A percentile compares a stretch with the other conserved stretches of the same genome.
Evolutionary conservation across 2,113 vertebrate genomes (phyloP).

Genomic region (Lepus europaeus): DNA sequence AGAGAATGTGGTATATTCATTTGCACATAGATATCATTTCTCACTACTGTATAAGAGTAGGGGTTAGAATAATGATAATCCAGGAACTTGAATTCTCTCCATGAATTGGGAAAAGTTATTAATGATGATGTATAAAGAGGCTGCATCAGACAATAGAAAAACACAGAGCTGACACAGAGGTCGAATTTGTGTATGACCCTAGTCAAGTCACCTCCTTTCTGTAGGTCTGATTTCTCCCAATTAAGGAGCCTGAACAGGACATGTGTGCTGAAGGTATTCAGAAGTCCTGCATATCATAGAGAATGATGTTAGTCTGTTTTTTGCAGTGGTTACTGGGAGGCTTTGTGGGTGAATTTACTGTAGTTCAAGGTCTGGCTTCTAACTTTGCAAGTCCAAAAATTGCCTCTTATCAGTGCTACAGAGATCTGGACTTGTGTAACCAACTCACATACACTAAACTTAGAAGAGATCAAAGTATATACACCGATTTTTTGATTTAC

Average conservation of each 20-base stretch:
- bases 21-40: neutral
- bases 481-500: constrained; percentile 5
- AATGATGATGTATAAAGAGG: too few species aligned
- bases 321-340: neutral
- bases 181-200: neutral
- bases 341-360: neutral
- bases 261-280: neutral
- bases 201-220: neutral
- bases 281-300: neutral
- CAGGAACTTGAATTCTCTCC: neutral
- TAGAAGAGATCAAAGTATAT: neutral
- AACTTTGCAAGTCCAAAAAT: neutral
- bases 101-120: neutral
- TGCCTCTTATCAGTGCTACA: neutral
- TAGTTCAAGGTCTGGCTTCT: neutral
- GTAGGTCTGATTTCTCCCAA: constrained; percentile 6
- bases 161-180: neutral
- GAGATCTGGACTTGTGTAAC: neutral
- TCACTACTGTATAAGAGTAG: neutral
- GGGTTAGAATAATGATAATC: neutral
- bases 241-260: neutral
- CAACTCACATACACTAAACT: neutral
- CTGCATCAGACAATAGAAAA: neutral
- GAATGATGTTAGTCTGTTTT: neutral
- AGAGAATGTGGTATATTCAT: neutral